Conservation (phyloP, 35 echinoderm and acorn worm species). For the Ophioderma brevispina region DNA sequence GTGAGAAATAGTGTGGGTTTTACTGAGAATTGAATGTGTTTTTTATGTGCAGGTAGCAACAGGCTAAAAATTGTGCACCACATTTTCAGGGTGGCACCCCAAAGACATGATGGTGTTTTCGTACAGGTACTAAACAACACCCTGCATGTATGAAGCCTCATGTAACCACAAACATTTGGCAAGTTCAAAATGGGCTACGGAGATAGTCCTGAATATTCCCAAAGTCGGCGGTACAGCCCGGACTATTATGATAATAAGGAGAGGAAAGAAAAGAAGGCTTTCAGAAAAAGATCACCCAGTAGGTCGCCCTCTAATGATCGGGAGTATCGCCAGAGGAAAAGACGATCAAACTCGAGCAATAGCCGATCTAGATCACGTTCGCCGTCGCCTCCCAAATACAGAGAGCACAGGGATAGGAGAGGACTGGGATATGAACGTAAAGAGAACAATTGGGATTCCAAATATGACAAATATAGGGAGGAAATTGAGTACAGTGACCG, state of each 20-base stretch:
- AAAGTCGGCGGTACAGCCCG: not conserved
- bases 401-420: not conserved
- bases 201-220: not conserved
- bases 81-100: no score
- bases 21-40: no score
- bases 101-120: no score
- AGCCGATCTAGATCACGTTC: not conserved
- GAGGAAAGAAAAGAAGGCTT: not conserved
- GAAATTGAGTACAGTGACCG: constrained; percentile 52
- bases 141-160: no score
- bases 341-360: constrained; percentile 11
- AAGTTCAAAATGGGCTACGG: constrained; percentile 10
- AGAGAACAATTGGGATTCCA: constrained; percentile 18
- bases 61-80: no score
- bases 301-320: not conserved
- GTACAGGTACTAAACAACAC: no score
- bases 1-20: no score
- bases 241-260: not conserved
- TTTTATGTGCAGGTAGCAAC: no score
- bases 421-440: constrained; percentile 7
- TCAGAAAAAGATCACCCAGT: not conserved
- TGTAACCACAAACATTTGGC: no score
- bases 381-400: not conserved
- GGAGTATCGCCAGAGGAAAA: constrained; percentile 1
- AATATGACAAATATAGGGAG: constrained; percentile 50